Percentiles rank a stretch among this genome's conserved stretches.
Conservation (phyloP, 2,113 vertebrate species). For the Semnornis frantzii region DNA sequence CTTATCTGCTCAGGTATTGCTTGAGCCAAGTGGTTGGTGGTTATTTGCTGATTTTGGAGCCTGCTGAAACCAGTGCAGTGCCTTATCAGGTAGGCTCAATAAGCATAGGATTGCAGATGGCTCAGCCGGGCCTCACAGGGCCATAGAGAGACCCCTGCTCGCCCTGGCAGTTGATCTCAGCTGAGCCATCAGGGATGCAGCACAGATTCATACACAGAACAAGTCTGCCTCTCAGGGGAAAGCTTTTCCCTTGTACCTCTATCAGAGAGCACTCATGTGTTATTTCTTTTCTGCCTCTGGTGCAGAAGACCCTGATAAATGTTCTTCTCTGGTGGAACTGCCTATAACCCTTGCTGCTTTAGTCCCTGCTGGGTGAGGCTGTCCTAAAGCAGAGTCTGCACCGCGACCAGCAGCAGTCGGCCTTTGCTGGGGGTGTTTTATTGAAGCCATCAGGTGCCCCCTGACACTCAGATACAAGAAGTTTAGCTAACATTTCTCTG, state of each 20-base stretch:
- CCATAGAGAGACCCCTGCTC: background rate
- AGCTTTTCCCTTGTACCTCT: background rate
- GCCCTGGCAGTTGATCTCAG: background rate
- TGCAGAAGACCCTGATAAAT: background rate
- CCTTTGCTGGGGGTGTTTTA: background rate
- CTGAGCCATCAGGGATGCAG: background rate
- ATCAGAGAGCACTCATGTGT: background rate
- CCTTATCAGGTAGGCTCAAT: background rate
- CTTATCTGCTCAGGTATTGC: background rate
- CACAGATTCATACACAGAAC: background rate
- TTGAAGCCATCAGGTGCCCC: background rate
- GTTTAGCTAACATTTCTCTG: background rate
- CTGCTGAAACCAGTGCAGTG: background rate
- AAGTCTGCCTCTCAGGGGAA: background rate
- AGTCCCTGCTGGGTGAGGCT: background rate
- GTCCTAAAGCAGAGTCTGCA: background rate
- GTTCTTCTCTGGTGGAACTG: background rate
- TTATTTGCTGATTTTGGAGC: conserved; percentile 30
- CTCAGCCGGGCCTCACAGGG: background rate
- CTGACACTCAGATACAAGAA: background rate
- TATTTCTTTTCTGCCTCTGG: background rate
- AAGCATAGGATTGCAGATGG: background rate
- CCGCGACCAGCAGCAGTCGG: background rate
- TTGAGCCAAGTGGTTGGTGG: background rate
- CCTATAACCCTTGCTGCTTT: background rate